Evolutionary conservation across 2,113 vertebrate species (phyloP), one percentile per base, ranked within the genome.

Genomic region (Corydoras sp.): DNA sequence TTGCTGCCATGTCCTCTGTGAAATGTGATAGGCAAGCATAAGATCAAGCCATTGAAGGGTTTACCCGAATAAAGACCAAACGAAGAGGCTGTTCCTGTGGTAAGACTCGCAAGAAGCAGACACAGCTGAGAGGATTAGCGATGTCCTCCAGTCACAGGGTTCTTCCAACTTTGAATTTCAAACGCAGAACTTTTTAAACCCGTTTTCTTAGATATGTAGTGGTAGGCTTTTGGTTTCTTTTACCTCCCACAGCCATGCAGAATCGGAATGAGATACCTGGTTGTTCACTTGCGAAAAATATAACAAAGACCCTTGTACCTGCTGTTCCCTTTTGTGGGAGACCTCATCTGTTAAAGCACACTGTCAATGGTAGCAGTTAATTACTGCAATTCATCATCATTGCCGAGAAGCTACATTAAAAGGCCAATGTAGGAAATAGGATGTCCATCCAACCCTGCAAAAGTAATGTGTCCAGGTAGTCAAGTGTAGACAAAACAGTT

Each of bases 321-420:
- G 48, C 55, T 43, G 32, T 61, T 54, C 13, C 48, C 59, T 51
- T 70, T 31, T 53, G n/a, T 53, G 55, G 59, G 24, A 48, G 43
- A 66, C 71, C 9, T 56, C 29, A 50, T 76, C 54, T 65, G 73
- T 72, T 73, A 65, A 32, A 71, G 58, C 14, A 62, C 50, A 58
- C 81, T 88, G 88, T 83, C 18, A 43, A 89, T 85, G 85, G 84
- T 85, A 87, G 89, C 81, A 88, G 84, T 90, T 91, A 92, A 92
- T 92, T 90, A 90, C 78, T 87, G 87, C 83, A 88, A 90, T 92
- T 90, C 88, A 89, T 92, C 89, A 91, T 76, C 90, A 89, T 76
- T 88, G 88, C 88, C 84, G 87, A 81, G 85, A 89, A 84, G 85
- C 88, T 83, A 80, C 73, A 86, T 83, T 88, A 76, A 85, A 84